These are phyloP conservation scores for Apoderus coryli DNA, from an alignment of 2,888 invertebrate genomes.

Conservation along the genomic window DNA sequence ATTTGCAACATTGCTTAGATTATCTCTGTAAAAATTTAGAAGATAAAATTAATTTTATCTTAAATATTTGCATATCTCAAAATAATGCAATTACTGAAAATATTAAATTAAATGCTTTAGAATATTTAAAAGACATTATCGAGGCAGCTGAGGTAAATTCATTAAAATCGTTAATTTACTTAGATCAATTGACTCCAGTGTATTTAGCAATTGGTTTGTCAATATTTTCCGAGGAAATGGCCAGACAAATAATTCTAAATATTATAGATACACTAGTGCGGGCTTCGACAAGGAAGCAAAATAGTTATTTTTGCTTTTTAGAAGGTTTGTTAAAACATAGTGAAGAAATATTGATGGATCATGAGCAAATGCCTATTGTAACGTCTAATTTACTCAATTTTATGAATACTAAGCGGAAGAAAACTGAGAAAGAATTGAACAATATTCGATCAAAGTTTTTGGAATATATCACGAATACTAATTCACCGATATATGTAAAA, in stretches of 20 bases:
- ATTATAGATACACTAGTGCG: slow-evolving; percentile 11
- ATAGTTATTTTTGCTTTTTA: slow-evolving; percentile 9
- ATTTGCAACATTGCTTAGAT: slow-evolving; percentile 33
- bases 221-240: slow-evolving; percentile 10
- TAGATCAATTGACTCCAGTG: slow-evolving; percentile 8
- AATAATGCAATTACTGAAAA: slow-evolving; percentile 9
- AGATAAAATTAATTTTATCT: slow-evolving; percentile 17
- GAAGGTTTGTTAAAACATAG: slow-evolving; percentile 17
- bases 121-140: slow-evolving; percentile 12
- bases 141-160: slow-evolving; percentile 6
- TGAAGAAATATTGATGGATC: slow-evolving; percentile 47
- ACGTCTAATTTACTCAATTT: slow-evolving; percentile 44
- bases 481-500: slow-evolving; percentile 33
- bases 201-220: slow-evolving; percentile 11
- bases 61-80: slow-evolving; percentile 17
- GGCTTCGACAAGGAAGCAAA: slow-evolving; percentile 6
- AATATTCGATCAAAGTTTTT: slow-evolving; percentile 22
- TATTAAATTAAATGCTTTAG: slow-evolving; percentile 13
- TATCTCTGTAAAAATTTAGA: slow-evolving; percentile 13
- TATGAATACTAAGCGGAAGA: slow-evolving; percentile 27
- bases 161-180: slow-evolving; percentile 7
- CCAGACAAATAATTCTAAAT: slow-evolving; percentile 12
- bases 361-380: slow-evolving; percentile 48
- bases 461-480: slow-evolving; percentile 28
- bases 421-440: slow-evolving; percentile 22